Percentiles rank a stretch among this genome's conserved stretches.
phyloP scores from a whole-genome alignment of 2,888 invertebrate genomes.

The Therioaphis trifolii region DNA sequence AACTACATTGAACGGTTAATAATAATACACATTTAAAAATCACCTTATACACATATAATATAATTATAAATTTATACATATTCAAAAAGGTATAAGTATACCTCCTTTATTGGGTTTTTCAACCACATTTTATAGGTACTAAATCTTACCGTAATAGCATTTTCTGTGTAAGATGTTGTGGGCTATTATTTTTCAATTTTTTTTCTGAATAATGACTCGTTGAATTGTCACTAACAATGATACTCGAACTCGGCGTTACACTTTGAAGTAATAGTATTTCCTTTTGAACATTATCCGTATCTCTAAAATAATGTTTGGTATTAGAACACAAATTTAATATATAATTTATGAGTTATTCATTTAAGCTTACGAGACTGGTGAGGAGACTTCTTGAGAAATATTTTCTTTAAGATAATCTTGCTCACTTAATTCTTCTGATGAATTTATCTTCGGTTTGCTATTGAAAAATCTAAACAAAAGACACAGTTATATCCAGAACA shows the following conservation, averaged over 20 bases:
- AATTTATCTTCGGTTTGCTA: slow-evolving; percentile 75
- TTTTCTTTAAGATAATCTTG: slow-evolving; percentile 62
- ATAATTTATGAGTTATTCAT: neutral
- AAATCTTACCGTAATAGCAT: slow-evolving; percentile 62
- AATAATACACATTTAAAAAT: no score
- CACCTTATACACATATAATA: no score
- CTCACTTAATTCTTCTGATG: slow-evolving; percentile 70
- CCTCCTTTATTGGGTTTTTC: no score
- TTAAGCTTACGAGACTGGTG: slow-evolving; percentile 32
- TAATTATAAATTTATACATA: no score
- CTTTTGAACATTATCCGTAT: neutral
- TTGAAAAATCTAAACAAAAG: slow-evolving; percentile 70
- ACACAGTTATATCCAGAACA: slow-evolving; percentile 30
- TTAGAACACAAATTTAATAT: neutral
- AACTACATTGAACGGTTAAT: no score
- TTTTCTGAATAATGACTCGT: slow-evolving; percentile 12
- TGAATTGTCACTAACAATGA: neutral
- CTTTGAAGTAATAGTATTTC: slow-evolving; percentile 9
- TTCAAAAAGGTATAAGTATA: no score
- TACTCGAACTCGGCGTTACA: slow-evolving; percentile 5
- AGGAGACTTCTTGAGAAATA: slow-evolving; percentile 67
- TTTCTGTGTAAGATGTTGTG: slow-evolving; percentile 63
- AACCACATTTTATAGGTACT: no score
- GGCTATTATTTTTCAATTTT: slow-evolving; percentile 42
- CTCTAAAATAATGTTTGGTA: neutral